These are phyloP conservation scores for Cercopithecus petaurista DNA, from an alignment of 2,797 vertebrate genomes.

Conservation along the genomic window DNA sequence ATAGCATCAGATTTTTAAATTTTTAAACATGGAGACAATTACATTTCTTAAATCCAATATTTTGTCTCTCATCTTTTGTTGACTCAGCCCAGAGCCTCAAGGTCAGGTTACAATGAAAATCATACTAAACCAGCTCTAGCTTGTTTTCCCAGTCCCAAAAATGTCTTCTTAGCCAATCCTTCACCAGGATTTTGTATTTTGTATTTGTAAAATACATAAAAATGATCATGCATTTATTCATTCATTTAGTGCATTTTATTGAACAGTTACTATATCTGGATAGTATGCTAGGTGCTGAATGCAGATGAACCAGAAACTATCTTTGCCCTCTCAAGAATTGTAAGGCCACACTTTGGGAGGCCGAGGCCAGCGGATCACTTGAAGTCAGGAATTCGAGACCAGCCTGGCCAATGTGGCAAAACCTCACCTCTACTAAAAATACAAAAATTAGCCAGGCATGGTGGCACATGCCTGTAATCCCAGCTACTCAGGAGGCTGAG, in stretches of 20 bases:
- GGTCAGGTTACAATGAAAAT: slow-evolving; percentile 59
- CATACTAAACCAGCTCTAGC: background rate
- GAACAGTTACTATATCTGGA: background rate
- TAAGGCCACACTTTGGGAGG: background rate
- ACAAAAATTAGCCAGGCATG: background rate
- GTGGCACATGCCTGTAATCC: background rate
- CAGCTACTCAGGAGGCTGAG: background rate
- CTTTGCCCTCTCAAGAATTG: background rate
- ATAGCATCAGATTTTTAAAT: background rate
- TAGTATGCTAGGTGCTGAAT: background rate
- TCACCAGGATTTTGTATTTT: background rate
- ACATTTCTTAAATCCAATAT: slow-evolving; percentile 46
- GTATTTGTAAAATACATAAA: background rate
- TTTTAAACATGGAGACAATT: slow-evolving; percentile 39
- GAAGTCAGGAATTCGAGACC: background rate
- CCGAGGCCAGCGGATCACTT: fast-evolving
- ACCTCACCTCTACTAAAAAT: background rate
- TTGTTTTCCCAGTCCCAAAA: slow-evolving; percentile 9
- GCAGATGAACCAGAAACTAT: background rate
- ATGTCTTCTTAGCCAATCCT: background rate
- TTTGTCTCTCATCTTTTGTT: slow-evolving; percentile 45
- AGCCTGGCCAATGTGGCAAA: background rate
- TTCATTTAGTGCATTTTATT: background rate
- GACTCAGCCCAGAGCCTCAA: background rate
- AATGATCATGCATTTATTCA: background rate